phyloP scores from a whole-genome alignment of 2,113 vertebrate species.

The Arizona elegans region DNA sequence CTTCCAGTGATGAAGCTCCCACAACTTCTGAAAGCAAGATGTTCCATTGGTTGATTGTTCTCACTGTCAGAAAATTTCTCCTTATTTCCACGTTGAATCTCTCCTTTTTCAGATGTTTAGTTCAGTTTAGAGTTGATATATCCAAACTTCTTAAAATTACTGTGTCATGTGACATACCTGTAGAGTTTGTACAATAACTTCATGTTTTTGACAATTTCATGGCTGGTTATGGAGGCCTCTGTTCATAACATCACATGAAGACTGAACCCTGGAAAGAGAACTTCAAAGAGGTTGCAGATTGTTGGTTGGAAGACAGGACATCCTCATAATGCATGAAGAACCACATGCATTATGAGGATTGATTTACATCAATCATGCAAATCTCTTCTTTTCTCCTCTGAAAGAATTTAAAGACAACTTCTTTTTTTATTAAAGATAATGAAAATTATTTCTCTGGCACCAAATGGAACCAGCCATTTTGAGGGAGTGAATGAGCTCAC shows the following conservation, averaged over 20 bases:
- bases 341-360: not conserved
- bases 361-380: not conserved
- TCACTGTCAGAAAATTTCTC: too few species aligned
- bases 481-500: not conserved
- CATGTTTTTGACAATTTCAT: not conserved
- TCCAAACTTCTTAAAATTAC: too few species aligned
- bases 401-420: not conserved
- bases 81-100: too few species aligned
- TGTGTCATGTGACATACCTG: not conserved
- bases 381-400: not conserved
- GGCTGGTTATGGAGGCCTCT: not conserved
- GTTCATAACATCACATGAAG: not conserved
- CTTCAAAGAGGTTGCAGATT: not conserved
- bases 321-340: not conserved
- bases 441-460: not conserved
- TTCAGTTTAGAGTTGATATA: too few species aligned
- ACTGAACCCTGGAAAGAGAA: not conserved
- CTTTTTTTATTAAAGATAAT: not conserved
- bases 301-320: not conserved
- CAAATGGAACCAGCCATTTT: not conserved
- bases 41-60: too few species aligned
- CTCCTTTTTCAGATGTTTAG: too few species aligned
- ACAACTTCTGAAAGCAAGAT: too few species aligned
- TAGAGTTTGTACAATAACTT: not conserved
- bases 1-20: too few species aligned